Evolutionary conservation across 1,140 invertebrate genomes (phyloP).

Genomic region (Pentalonia nigronervosa): DNA sequence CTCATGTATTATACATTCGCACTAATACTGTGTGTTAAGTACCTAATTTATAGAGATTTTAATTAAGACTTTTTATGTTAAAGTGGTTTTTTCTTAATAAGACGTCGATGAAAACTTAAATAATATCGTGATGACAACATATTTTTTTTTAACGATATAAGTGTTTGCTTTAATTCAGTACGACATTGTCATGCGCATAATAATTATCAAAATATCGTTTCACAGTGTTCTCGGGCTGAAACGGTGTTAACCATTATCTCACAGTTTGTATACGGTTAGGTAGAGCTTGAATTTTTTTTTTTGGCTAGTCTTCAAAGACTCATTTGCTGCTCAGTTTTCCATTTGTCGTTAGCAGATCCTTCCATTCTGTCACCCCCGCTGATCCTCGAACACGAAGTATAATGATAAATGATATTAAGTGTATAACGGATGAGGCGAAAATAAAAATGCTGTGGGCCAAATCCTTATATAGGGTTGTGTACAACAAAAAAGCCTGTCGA

Average conservation of each 20-base stretch:
- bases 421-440: constrained; percentile 26
- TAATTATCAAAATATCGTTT: neutral
- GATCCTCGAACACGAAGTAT: constrained; percentile 35
- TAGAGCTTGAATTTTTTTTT: constrained; percentile 30
- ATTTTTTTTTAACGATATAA: neutral
- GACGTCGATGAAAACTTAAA: too few relatives aligned
- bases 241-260: constrained; percentile 22
- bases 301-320: constrained; percentile 39
- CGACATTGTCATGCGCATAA: neutral
- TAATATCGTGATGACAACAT: too few relatives aligned
- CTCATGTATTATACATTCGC: neutral
- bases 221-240: neutral
- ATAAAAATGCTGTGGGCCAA: neutral
- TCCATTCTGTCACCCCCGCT: neutral
- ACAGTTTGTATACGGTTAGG: neutral
- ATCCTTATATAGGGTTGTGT: constrained; percentile 14
- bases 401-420: constrained; percentile 57
- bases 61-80: neutral
- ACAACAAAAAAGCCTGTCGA: constrained; percentile 43
- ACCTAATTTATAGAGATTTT: neutral
- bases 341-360: constrained; percentile 51
- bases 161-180: neutral
- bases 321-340: constrained; percentile 53
- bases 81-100: too few relatives aligned
- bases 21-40: neutral